These are phyloP conservation scores for Ictalurus furcatus DNA, from an alignment of 2,113 vertebrate genomes.

Conservation along the genomic window DNA sequence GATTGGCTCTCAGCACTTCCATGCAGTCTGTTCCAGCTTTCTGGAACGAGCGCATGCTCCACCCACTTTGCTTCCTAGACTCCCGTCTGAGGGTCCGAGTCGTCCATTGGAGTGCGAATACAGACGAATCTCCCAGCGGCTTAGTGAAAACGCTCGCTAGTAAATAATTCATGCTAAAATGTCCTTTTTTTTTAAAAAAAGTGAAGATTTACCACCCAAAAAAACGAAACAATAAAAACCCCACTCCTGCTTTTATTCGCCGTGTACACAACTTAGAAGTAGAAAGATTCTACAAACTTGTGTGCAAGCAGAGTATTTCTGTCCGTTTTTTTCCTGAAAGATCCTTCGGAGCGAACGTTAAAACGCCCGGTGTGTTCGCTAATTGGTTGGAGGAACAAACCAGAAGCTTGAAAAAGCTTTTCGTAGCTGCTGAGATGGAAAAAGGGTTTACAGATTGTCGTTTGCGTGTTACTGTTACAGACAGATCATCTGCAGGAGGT, in stretches of 20 bases:
- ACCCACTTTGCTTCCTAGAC: background rate
- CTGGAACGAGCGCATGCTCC: background rate
- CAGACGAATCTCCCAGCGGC: background rate
- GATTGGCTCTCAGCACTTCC: background rate
- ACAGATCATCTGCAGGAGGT: too few relatives aligned
- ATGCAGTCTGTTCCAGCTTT: background rate
- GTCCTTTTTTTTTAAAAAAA: too few relatives aligned
- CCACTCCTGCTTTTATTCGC: conserved; percentile 28
- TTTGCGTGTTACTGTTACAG: background rate
- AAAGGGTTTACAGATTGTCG: background rate
- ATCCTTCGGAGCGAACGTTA: background rate
- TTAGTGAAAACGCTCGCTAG: background rate
- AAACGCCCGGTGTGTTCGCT: background rate
- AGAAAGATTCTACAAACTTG: background rate
- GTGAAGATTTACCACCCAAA: background rate
- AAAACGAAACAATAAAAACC: conserved; percentile 15
- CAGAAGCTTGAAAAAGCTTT: background rate
- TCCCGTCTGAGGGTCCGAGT: too few relatives aligned
- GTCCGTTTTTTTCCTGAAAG: background rate
- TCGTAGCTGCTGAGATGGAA: background rate
- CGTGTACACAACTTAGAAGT: conserved; percentile 16
- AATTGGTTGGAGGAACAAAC: background rate
- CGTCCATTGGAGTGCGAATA: too few relatives aligned
- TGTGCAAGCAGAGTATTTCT: background rate
- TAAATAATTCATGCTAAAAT: too few relatives aligned